A percentile compares a stretch with the other conserved stretches of the same genome.
Evolutionary conservation across 2,888 invertebrate genomes (phyloP).

Genomic region (Elgonia sp.): DNA sequence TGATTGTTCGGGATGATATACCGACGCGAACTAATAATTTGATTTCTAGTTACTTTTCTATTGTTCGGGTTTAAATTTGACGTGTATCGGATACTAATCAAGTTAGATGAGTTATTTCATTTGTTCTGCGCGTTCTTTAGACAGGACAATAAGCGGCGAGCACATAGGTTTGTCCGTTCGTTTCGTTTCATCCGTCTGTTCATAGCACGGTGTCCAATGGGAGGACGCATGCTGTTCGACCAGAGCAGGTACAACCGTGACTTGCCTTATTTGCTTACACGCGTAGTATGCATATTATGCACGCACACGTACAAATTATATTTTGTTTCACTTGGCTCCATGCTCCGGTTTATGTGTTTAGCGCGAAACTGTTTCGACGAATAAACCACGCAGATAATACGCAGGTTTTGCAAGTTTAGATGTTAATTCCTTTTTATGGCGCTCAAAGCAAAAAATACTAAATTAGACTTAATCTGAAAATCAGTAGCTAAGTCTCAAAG

Average conservation of each 20-base stretch:
- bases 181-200: slow-evolving; percentile 76
- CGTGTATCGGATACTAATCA: slow-evolving; percentile 80
- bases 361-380: slow-evolving; percentile 46
- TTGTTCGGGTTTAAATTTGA: slow-evolving; percentile 60
- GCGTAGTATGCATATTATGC: slow-evolving; percentile 77
- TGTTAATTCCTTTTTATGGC: slow-evolving; percentile 37
- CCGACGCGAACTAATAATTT: slow-evolving; percentile 25
- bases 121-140: slow-evolving; percentile 72
- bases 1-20: slow-evolving; percentile 43
- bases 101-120: slow-evolving; percentile 78
- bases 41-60: slow-evolving; percentile 13
- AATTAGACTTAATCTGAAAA: slow-evolving; percentile 28
- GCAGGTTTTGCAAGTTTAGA: slow-evolving; percentile 19
- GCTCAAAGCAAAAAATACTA: slow-evolving; percentile 12
- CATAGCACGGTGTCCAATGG: slow-evolving; percentile 81
- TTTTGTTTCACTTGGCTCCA: slow-evolving; percentile 55
- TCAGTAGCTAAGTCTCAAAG: background rate
- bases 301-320: slow-evolving; percentile 71
- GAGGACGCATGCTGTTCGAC: slow-evolving; percentile 80
- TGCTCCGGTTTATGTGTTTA: slow-evolving; percentile 56
- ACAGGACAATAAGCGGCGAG: slow-evolving; percentile 80
- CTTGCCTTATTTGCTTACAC: slow-evolving; percentile 82
- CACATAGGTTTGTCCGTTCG: slow-evolving; percentile 63
- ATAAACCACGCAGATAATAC: slow-evolving; percentile 35
- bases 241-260: slow-evolving; percentile 84